Evolutionary conservation across 2,888 invertebrate species (phyloP).

Genomic region (Trisateles emortualis): DNA sequence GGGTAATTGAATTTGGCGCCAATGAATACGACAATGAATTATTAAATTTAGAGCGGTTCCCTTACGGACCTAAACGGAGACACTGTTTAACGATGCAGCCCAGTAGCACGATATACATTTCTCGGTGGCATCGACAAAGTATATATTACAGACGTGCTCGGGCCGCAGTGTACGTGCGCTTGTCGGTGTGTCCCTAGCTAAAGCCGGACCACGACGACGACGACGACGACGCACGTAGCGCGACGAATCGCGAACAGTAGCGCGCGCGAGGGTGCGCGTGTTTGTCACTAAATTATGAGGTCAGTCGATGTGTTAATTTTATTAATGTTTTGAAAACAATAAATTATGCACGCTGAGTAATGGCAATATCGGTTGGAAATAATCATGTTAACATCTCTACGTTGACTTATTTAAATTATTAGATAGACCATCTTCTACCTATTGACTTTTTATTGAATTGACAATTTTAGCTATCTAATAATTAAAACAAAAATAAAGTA

Average conservation of each 20-base stretch:
- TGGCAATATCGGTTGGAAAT: slow-evolving; percentile 27
- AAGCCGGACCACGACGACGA: too few species aligned
- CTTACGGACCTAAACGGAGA: slow-evolving; percentile 31
- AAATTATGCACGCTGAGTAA: slow-evolving; percentile 33
- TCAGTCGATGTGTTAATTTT: slow-evolving; percentile 55
- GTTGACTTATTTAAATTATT: not conserved
- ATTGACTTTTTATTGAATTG: too few species aligned
- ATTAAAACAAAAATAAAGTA: too few species aligned
- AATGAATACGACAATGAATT: slow-evolving; percentile 85
- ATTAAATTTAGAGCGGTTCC: slow-evolving; percentile 77
- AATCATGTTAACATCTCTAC: slow-evolving; percentile 10
- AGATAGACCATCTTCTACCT: not conserved
- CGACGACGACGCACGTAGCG: slow-evolving; percentile 36
- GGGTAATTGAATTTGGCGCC: slow-evolving; percentile 83
- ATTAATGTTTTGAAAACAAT: slow-evolving; percentile 45
- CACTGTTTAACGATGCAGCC: slow-evolving; percentile 31
- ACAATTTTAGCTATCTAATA: too few species aligned
- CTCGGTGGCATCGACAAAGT: slow-evolving; percentile 16
- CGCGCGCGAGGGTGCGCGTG: slow-evolving; percentile 42
- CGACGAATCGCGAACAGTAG: slow-evolving; percentile 44
- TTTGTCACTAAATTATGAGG: slow-evolving; percentile 53
- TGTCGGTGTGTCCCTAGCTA: slow-evolving; percentile 7
- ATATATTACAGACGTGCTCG: slow-evolving; percentile 1
- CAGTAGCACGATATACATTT: slow-evolving; percentile 41
- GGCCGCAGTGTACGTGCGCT: slow-evolving; percentile 20